Base-by-base conservation (phyloP, 2,797 vertebrate genomes). In the Caiman crocodilus region DNA sequence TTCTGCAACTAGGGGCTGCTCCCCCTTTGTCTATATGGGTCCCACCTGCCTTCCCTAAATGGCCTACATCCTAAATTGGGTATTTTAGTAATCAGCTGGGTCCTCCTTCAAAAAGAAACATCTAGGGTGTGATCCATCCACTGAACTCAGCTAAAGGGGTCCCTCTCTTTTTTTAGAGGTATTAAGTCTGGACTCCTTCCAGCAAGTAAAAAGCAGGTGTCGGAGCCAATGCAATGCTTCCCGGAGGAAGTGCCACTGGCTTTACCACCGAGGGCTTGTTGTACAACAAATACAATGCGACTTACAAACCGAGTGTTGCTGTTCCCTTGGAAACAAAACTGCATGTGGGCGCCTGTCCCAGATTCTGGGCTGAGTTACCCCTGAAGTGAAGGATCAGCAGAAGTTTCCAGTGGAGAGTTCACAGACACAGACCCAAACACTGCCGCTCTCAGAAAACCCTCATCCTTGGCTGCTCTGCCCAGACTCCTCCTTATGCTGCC, bases 271-370 rank as follows among this genome's bases (percentile, higher is more conserved):
- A 58, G 9, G 55, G 84, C 25, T 58, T 14, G 2, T 73, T 61
- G 60, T 61, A 71, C 35, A 77, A 59, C 69, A 63, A 64, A 60
- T 32, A n/a, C 32, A 3, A 60, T 6, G 6, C 16, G 50, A 2
- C 17, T 32, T 73, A 30, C 71, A 0, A 7, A 12, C 50, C 4
- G 30, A 60, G 28, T 82, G 14, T 17, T 25, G 89, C 15, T 59
- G 18, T 94, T 85, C 60, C 64, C n/a, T 69, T 64, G 71, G 79
- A 90, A 94, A 81, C 81, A 57, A 28, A 35, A 23, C 15, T 88
- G 1, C 75, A 20, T 59, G 76, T 69, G 60, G 91, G 55, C 55
- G 63, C 67, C 63, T 18, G 50, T 82, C 30, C 69, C 58, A 69
- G 4, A 20, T 11, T 63, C 78, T 42, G 28, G 4, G 32, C 67